A percentile compares a stretch with the other conserved stretches of the same genome.
Conservation (phyloP, 2,113 vertebrate species). For the Ceuthmochares aereus region DNA sequence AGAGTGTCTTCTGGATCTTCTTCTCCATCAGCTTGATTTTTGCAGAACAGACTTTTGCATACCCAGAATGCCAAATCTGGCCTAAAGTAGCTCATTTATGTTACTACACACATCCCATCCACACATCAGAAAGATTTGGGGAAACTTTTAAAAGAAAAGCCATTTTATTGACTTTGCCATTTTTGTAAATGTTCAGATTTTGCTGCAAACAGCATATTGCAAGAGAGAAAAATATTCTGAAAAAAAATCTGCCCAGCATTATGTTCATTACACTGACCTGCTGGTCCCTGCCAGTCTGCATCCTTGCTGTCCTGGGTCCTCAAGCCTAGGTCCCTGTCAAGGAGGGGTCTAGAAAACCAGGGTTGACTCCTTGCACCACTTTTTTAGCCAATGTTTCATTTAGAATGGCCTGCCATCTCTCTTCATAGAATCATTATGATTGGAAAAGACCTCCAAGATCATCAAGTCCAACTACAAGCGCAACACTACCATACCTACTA, state of each 20-base stretch:
- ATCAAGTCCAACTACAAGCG: too few species aligned
- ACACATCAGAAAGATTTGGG: not conserved
- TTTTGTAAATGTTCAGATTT: not conserved
- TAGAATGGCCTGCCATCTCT: rapidly evolving
- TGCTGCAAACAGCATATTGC: not conserved
- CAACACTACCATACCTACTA: too few species aligned
- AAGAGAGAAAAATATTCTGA: not conserved
- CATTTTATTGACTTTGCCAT: not conserved
- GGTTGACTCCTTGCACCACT: not conserved
- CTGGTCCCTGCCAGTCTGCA: not conserved
- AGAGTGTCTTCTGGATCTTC: not conserved
- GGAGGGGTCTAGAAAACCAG: not conserved
- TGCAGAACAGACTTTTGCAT: not conserved
- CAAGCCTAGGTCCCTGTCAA: not conserved
- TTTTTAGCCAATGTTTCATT: rapidly evolving
- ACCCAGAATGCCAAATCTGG: not conserved
- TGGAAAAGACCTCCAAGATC: too few species aligned
- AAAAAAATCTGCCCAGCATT: not conserved
- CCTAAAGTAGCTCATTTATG: not conserved
- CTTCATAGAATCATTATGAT: not conserved
- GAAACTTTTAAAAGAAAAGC: not conserved
- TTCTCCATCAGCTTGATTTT: not conserved
- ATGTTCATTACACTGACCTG: not conserved
- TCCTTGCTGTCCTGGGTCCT: not conserved
- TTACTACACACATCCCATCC: not conserved